Base-by-base conservation (phyloP, 2,797 vertebrate genomes). In the Catostomus latipinnis region DNA sequence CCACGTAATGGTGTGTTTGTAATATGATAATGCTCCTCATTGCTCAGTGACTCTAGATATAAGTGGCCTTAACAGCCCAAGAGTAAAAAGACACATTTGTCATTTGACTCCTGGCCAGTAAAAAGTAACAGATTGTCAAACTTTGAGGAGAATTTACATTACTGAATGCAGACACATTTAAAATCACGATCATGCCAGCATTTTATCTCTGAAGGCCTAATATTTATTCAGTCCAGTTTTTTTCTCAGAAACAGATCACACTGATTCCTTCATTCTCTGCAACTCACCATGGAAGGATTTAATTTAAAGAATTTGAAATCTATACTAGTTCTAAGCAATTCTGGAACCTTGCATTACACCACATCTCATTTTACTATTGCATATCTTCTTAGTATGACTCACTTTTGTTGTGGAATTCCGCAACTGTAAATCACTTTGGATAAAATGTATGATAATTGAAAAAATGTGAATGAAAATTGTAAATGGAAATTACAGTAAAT, bases 1-100 rank as follows among this genome's bases (percentile, higher is more conserved):
- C 88, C 90, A 91, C 86, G 89, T 93, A 93, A 93, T 94, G 52
- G 57, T 52, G 57, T 91, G 92, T 92, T 52, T 74, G 45, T 58
- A 68, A 94, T 92, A 85, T 84, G 78, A 88, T 89, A 92, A 92
- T 87, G 86, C 90, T 84, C 89, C 90, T 91, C 91, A 93, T 92
- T 91, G 93, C 91, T 93, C 92, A 92, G 87, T 88, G 90, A 90
- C 85, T 91, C 83, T 65, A 52, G 54, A 80, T 82, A 69, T 82
- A 12, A 83, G 57, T 71, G 63, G 48, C 53, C 57, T 57, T 70
- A 43, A n/a, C 54, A 18, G 70, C 74, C n/a, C 13, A 4, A 53
- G 68, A 80, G 61, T 46, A n/a, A 78, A 58, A 78, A 60, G 52
- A 58, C 60, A n/a, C 69, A 73, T 73, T 34, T 80, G 52, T 72